Conservation (phyloP, 2,113 vertebrate genomes). For the Anas platyrhynchos region DNA sequence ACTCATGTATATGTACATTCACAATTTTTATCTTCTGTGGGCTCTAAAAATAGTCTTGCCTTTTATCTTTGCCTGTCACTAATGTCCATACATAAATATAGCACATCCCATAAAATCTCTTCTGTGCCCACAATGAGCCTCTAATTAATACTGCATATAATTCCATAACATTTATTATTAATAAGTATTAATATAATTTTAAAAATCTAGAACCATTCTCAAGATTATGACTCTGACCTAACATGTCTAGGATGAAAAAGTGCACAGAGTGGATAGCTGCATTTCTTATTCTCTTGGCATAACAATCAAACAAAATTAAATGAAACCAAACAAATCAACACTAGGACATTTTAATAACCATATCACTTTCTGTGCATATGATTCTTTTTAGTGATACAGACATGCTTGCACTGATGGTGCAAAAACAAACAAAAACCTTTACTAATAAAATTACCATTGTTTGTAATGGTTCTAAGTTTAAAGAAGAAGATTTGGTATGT, state of each 20-base stretch:
- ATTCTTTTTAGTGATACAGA: background rate
- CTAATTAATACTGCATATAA: conserved; percentile 57
- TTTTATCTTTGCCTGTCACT: conserved; percentile 5
- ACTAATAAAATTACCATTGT: background rate
- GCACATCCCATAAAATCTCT: background rate
- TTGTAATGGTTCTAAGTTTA: background rate
- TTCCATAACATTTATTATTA: conserved; percentile 60
- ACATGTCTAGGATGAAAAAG: background rate
- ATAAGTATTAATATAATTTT: conserved; percentile 17
- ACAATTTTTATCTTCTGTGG: background rate
- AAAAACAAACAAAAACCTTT: background rate
- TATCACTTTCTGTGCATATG: background rate
- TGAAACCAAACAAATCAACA: background rate
- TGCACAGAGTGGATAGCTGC: background rate
- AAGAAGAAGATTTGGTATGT: background rate
- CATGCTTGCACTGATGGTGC: background rate
- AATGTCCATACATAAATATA: background rate
- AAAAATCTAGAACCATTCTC: background rate
- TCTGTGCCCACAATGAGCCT: background rate
- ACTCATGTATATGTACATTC: background rate
- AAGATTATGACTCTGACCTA: conserved; percentile 4
- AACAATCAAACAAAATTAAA: background rate
- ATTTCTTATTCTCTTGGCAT: background rate
- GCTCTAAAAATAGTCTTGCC: conserved; percentile 19
- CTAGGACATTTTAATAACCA: background rate